Base-by-base conservation (phyloP, 2,888 invertebrate species). In the Melinaea marsaeus region DNA sequence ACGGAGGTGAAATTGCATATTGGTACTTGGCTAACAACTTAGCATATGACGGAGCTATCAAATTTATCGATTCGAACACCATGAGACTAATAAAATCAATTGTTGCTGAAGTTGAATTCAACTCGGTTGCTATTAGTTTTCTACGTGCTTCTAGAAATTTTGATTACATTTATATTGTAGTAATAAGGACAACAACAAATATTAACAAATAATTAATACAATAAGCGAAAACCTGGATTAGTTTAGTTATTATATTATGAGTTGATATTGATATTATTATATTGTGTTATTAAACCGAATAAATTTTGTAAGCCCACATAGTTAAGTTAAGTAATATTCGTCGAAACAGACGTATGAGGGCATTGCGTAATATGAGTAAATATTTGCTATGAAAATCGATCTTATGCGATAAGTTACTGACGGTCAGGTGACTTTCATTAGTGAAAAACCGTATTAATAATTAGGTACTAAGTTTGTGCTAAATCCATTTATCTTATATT, bases 1-100 rank as follows among this genome's bases (percentile, higher is more conserved):
- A 90, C 72, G 84, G 88, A 90, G 91, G 90, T 90, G 85, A 88
- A 78, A 79, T 79, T 78, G 80, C 79, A 80, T 81, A 85, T 90
- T 88, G 88, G 88, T 88, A 88, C 76, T 77, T 78, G 74, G 81
- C 84, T 86, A 84, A 86, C 86, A 77, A 78, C 74, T 79, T 78
- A 76, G 68, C 66, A 58, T 55, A 35, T 46, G 46, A 61, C 22
- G 47, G 35, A 9, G 35, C 42, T 9, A 13, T 32, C 22, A 46
- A 57, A 11, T 45, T 13, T 37, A n/a, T 13, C 33, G 7, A 22
- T 6, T 33, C 22, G 13, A 13, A 34, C 32, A 47, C 37, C 32
- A 9, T 22, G 4, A 47, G 56, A 7, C 6, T 9, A 46, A 46
- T 46, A 46, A 46, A n/a, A 46, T n/a, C 3, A 46, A 9, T 46